Conservation (phyloP, 2,888 invertebrate genomes). For the Opisthograptis luteolata region DNA sequence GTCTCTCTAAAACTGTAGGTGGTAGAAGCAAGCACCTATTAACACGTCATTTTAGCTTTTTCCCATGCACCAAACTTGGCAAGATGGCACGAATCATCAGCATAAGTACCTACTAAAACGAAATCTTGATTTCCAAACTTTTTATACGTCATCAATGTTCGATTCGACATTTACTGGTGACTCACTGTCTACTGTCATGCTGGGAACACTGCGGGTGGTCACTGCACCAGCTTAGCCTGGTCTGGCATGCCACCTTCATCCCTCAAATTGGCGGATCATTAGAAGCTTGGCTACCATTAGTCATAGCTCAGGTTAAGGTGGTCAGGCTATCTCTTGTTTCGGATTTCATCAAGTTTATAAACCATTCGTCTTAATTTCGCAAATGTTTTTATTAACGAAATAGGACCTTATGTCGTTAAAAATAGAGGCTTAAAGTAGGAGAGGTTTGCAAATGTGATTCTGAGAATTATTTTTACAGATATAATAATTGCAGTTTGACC, state of each 20-base stretch:
- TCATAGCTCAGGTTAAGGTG: slow-evolving; percentile 46
- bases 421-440: not conserved
- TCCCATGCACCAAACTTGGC: not conserved
- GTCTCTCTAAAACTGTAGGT: not conserved
- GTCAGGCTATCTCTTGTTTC: slow-evolving; percentile 54
- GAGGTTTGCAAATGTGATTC: not conserved
- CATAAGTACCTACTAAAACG: not conserved
- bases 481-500: slow-evolving; percentile 43
- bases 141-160: slow-evolving; percentile 43
- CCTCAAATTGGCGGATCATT: slow-evolving; percentile 9
- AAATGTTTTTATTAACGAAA: slow-evolving; percentile 42
- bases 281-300: slow-evolving; percentile 38
- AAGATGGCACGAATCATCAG: not conserved
- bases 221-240: slow-evolving; percentile 46
- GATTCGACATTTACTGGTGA: slow-evolving; percentile 56
- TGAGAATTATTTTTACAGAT: not conserved
- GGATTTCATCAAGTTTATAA: slow-evolving; percentile 53
- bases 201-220: slow-evolving; percentile 66
- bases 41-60: not conserved
- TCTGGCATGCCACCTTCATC: slow-evolving; percentile 28
- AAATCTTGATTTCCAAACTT: slow-evolving; percentile 16
- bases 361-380: slow-evolving; percentile 42
- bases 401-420: not conserved
- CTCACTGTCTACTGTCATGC: slow-evolving; percentile 58
- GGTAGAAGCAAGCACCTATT: not conserved